phyloP scores from a whole-genome alignment of 2,797 vertebrate species.

The Geotrypetes seraphini region DNA sequence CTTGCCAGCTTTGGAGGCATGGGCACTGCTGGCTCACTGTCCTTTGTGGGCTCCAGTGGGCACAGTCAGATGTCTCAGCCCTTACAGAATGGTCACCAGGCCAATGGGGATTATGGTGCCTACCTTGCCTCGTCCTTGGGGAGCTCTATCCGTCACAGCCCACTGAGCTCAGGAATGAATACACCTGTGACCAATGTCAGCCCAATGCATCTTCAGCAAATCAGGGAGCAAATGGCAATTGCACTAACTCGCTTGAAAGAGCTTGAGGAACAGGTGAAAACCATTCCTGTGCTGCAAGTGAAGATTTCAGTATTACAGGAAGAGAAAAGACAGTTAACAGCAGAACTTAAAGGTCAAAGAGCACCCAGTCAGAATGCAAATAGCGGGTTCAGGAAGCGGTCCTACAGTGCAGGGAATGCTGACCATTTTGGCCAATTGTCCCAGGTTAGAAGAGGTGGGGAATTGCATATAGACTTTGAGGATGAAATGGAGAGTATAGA shows the following conservation, averaged over 20 bases:
- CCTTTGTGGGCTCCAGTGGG: constrained; percentile 71
- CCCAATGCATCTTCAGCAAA: constrained; percentile 86
- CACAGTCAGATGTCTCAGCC: constrained; percentile 54
- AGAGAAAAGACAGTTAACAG: constrained; percentile 81
- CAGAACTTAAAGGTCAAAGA: constrained; percentile 74
- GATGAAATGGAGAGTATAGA: constrained; percentile 70
- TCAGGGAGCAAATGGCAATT: constrained; percentile 94
- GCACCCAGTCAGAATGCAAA: constrained; percentile 39
- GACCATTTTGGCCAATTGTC: constrained; percentile 75
- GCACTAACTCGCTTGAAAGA: constrained; percentile 87
- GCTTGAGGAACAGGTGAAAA: constrained; percentile 88
- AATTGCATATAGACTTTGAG: constrained; percentile 75
- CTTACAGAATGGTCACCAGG: constrained; percentile 70
- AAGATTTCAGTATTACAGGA: constrained; percentile 95
- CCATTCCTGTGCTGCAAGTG: constrained; percentile 92
- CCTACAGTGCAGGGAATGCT: constrained; percentile 85
- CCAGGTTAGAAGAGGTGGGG: constrained; percentile 56
- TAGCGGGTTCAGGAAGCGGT: constrained; percentile 73
- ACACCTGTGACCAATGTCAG: constrained; percentile 90
- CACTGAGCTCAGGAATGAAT: constrained; percentile 85
- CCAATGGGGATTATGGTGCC: constrained; percentile 66
- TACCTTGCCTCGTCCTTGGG: constrained; percentile 76
- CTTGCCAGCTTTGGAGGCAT: constrained; percentile 88
- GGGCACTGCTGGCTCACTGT: constrained; percentile 83
- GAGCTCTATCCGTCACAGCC: constrained; percentile 90